Evolutionary conservation across 2,888 invertebrate genomes (phyloP).

Genomic region (Drosophila lutescens): DNA sequence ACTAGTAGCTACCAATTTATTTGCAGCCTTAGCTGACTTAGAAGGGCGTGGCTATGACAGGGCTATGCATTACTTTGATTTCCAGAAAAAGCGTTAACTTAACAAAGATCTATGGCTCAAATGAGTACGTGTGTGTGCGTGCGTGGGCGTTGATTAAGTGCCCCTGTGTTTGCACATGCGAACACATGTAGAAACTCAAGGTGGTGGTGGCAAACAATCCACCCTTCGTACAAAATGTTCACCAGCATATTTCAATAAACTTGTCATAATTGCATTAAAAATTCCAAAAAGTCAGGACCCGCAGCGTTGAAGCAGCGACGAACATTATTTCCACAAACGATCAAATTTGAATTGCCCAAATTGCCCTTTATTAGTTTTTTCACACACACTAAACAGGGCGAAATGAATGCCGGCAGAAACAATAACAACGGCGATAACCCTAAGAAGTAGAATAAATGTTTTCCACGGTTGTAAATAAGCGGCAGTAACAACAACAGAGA

Average conservation of each 20-base stretch:
- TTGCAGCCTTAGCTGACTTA: conserved; percentile 45
- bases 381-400: conserved; percentile 71
- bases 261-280: conserved; percentile 71
- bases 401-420: conserved; percentile 13
- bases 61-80: conserved; percentile 70
- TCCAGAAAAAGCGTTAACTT: conserved; percentile 69
- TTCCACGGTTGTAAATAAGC: conserved; percentile 40
- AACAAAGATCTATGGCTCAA: conserved; percentile 69
- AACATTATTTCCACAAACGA: conserved; percentile 47
- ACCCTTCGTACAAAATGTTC: background rate
- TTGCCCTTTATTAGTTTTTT: conserved; percentile 80
- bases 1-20: conserved; percentile 66
- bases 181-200: conserved; percentile 15
- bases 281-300: conserved; percentile 50
- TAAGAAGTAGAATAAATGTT: conserved; percentile 35
- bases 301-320: conserved; percentile 39
- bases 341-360: conserved; percentile 74
- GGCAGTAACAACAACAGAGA: conserved; percentile 17
- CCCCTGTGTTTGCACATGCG: conserved; percentile 40
- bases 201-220: conserved; percentile 8
- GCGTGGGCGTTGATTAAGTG: conserved; percentile 65
- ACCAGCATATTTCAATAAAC: conserved; percentile 32
- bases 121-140: conserved; percentile 7
- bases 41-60: conserved; percentile 48
- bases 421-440: conserved; percentile 11